Conservation (phyloP, 2,797 vertebrate species). For the Eulemur coronatus region DNA sequence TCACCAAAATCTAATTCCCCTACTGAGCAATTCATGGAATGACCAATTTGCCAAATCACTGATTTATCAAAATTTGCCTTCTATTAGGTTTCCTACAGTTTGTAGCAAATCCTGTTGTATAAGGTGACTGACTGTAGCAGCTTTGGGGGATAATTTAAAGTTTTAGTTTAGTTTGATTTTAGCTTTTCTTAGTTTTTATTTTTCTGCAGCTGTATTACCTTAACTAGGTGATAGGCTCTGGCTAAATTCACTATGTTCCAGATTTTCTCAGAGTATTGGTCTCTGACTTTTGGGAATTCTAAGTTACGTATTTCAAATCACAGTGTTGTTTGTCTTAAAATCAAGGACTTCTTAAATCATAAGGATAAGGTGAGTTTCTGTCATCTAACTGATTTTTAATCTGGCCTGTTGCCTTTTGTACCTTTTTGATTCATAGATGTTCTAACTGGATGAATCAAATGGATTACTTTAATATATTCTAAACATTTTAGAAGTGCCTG, state of each 20-base stretch:
- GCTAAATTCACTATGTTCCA: background rate
- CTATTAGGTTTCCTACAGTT: background rate
- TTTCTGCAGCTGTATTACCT: background rate
- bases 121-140: background rate
- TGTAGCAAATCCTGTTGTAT: background rate
- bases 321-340: constrained; percentile 1
- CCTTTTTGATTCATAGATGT: constrained; percentile 23
- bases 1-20: background rate
- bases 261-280: background rate
- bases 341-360: constrained; percentile 4
- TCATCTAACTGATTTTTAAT: background rate
- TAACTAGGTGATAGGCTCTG: background rate
- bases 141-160: background rate
- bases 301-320: background rate
- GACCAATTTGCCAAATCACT: background rate
- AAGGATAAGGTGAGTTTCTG: constrained; percentile 16
- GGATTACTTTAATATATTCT: background rate
- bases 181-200: background rate
- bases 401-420: background rate
- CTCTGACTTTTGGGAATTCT: constrained; percentile 8
- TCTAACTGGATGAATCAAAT: background rate
- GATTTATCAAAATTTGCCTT: constrained; percentile 35
- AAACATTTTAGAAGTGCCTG: background rate
- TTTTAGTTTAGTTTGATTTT: constrained; percentile 25
- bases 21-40: background rate